Base-by-base conservation (phyloP, 2,888 invertebrate species). In the Acrocera orbiculus region DNA sequence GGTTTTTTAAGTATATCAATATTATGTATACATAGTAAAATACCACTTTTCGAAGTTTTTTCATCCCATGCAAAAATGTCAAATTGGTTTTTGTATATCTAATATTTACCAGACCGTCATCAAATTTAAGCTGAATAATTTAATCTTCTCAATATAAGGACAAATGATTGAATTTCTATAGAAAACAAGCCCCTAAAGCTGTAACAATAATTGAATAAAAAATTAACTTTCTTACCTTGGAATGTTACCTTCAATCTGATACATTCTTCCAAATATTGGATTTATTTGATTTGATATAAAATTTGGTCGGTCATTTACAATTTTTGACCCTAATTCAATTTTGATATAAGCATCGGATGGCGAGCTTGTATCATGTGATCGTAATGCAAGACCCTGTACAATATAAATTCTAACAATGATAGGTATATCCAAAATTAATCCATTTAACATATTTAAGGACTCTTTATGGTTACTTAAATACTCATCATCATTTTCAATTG, bases 241-340 rank as follows among this genome's bases (percentile, higher is more conserved):
- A 7, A 58, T 53, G 2, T 47, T 16, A 3, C 53, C 53, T 16
- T 50, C 49, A 39, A 61, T 24, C 38, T 60, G 52, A 39, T 58
- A 63, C 51, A 58, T 74, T 70, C 68, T 75, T 33, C 89, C 90
- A 58, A 89, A 90, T 15, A 80, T 64, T 0, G 90, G 90, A 62
- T 83, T 81, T 13, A 76, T 56, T 44, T 79, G 75, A 52, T 79
- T 78, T 3, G 72, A 64, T 23, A 79, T 62, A 51, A 73, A 76
- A 45, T 73, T 69, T 11, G 76, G 74, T 32, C 71, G 67, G 53
- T 86, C 82, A 25, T 67, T 68, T 25, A 75, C 58, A 4, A 58
- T 61, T 36, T 70, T 71, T 30, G 67, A 66, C 0, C 81, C 81
- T 27, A 86, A 66, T 34, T 63, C 66, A 6, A 89, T 53, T 10